Conservation (phyloP, 2,888 invertebrate species). For the Labia minor region DNA sequence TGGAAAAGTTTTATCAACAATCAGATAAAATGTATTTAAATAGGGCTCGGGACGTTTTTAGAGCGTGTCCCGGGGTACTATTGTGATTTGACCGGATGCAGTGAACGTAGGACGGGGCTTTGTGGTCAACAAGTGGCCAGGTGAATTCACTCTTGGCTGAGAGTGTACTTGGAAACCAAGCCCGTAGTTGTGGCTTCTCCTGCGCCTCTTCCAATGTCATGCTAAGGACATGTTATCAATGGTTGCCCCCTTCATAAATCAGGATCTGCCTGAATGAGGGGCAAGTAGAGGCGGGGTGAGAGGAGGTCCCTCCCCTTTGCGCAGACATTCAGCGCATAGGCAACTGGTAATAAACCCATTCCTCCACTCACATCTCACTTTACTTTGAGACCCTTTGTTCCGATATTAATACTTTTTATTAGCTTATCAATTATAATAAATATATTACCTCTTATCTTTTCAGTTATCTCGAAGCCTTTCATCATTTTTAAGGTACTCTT, state of each 20-base stretch:
- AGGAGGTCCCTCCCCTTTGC: not conserved
- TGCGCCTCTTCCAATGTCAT: not conserved
- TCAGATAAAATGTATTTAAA: no score
- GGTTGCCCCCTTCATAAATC: constrained; percentile 5
- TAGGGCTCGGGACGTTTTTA: not conserved
- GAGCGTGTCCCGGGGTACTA: not conserved
- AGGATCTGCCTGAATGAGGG: not conserved
- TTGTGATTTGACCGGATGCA: not conserved
- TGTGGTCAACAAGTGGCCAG: constrained; percentile 13
- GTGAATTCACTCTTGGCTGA: not conserved
- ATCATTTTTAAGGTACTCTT: no score
- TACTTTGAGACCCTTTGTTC: no score
- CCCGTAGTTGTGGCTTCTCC: not conserved
- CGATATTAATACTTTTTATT: no score
- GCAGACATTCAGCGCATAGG: not conserved
- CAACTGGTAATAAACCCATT: no score
- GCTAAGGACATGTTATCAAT: constrained; percentile 13
- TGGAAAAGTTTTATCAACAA: no score
- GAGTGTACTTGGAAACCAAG: constrained; percentile 5
- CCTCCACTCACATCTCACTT: no score
- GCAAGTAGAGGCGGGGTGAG: not conserved
- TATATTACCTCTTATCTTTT: no score
- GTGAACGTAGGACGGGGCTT: not conserved
- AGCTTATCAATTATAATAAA: no score
- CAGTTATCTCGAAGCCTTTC: no score